Conservation (phyloP, 2,113 vertebrate species). For the Meleagris gallopavo region DNA sequence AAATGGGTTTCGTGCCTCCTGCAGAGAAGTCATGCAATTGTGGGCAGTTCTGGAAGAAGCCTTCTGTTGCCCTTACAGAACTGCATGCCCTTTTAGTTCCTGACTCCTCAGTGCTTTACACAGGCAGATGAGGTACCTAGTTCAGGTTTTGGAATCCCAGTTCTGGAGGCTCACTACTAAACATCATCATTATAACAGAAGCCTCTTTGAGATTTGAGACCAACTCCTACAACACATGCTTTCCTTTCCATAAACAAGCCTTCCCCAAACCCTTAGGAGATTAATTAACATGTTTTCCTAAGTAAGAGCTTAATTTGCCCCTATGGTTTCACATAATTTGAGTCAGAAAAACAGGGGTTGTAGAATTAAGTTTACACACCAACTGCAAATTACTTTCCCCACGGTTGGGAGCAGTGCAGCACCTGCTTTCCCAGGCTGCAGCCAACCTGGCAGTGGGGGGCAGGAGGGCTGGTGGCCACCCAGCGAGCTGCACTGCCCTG, state of each 20-base stretch:
- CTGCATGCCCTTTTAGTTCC: not conserved
- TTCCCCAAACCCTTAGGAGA: conserved; percentile 35
- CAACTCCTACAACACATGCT: conserved; percentile 5
- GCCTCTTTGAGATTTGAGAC: conserved; percentile 30
- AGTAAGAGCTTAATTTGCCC: conserved; percentile 32
- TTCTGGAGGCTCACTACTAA: not conserved
- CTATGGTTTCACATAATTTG: conserved; percentile 29
- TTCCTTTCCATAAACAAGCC: conserved; percentile 52
- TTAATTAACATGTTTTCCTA: conserved; percentile 42
- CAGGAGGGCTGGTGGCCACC: not conserved
- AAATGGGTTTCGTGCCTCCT: not conserved
- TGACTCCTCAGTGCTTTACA: not conserved
- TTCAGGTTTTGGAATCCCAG: not conserved
- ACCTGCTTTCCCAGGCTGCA: not conserved
- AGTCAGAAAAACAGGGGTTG: conserved; percentile 16
- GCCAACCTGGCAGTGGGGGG: not conserved
- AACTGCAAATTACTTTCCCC: conserved; percentile 26
- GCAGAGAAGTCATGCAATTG: not conserved
- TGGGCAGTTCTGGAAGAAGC: not conserved
- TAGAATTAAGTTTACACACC: not conserved
- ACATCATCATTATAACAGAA: not conserved
- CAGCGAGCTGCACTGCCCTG: not conserved
- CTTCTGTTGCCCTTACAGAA: not conserved
- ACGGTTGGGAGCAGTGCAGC: not conserved
- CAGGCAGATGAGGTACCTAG: not conserved